Percentiles rank a stretch among this genome's conserved stretches.
Conservation (phyloP, 2,113 vertebrate genomes). For the Sarotherodon lohbergeri region DNA sequence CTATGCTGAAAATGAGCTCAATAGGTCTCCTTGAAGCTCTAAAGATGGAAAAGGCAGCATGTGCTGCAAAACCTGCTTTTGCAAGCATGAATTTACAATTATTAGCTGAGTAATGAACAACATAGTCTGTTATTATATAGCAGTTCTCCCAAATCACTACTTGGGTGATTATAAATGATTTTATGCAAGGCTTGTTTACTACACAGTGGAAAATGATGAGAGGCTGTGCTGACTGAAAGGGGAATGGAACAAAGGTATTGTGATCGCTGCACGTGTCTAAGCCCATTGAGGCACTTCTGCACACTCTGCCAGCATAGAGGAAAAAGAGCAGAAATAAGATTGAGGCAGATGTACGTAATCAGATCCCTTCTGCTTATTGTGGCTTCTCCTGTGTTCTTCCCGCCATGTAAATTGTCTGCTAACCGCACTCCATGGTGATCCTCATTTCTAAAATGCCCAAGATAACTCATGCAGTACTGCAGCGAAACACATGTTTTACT, state of each 20-base stretch:
- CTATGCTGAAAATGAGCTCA: not conserved
- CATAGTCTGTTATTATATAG: not conserved
- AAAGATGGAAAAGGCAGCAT: not conserved
- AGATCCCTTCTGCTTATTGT: not conserved
- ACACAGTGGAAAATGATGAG: not conserved
- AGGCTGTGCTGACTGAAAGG: not conserved
- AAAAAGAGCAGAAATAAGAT: not conserved
- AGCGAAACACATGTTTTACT: conserved; percentile 14
- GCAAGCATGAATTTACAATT: not conserved
- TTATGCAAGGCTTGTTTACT: not conserved
- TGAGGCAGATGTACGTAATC: conserved; percentile 2
- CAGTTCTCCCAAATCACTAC: not conserved
- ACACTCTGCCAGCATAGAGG: not conserved
- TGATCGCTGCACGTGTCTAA: not conserved
- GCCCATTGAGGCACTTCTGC: not conserved
- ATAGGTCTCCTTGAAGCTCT: not conserved
- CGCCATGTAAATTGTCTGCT: not conserved
- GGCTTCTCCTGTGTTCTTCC: not conserved
- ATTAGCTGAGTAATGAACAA: not conserved
- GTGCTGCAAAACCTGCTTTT: not conserved
- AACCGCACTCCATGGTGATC: not conserved
- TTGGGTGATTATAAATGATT: not conserved
- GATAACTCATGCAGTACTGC: not conserved
- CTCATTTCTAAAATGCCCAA: conserved; percentile 4
- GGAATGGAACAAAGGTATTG: not conserved